Percentiles rank a stretch among this genome's conserved stretches.
Evolutionary conservation across 2,797 vertebrate species (phyloP).

Genomic region (Clarias fuscus): DNA sequence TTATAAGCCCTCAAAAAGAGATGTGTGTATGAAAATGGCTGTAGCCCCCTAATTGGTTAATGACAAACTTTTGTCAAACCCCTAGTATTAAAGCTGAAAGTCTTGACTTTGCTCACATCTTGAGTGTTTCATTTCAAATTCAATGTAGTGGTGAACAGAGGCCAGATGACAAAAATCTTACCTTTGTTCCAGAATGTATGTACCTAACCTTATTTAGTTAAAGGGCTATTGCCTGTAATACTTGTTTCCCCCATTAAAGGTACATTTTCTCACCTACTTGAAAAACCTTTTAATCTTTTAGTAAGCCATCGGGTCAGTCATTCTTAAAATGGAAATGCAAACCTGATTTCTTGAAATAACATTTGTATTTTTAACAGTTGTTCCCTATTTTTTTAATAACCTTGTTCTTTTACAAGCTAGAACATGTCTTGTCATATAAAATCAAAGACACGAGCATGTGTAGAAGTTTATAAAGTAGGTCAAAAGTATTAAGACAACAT

Average conservation of each 20-base stretch:
- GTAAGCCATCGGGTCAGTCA: background rate
- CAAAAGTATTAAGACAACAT: no score
- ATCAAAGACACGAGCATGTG: background rate
- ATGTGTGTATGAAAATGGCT: no score
- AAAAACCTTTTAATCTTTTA: background rate
- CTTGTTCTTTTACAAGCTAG: background rate
- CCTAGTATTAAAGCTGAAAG: no score
- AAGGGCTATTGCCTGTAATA: background rate
- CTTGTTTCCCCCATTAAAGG: background rate
- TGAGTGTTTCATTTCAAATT: no score
- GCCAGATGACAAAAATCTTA: no score
- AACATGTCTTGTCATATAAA: background rate
- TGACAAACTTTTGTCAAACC: no score
- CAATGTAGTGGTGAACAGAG: no score
- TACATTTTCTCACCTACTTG: background rate
- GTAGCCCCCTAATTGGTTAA: no score
- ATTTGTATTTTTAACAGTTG: background rate
- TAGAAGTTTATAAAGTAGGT: background rate
- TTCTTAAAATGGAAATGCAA: background rate
- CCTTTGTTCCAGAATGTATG: no score
- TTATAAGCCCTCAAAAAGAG: no score
- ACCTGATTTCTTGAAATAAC: background rate
- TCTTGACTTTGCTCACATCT: no score
- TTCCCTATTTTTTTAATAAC: background rate
- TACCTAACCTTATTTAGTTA: background rate